phyloP scores from a whole-genome alignment of 2,113 vertebrate genomes.

The Crotalus helleri region DNA sequence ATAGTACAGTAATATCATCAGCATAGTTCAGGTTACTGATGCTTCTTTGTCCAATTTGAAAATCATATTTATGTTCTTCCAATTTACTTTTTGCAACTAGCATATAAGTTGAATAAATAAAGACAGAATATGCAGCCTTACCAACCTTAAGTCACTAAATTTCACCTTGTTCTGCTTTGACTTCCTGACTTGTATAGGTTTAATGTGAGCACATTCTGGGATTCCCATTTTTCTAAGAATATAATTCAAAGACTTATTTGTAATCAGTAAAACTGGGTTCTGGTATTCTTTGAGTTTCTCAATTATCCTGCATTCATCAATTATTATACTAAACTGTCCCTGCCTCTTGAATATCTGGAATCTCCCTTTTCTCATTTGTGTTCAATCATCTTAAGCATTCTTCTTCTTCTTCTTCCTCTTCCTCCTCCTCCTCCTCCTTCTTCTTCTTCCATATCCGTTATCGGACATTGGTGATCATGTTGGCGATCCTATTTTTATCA shows the following conservation, averaged over 20 bases:
- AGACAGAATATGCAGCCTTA: background rate
- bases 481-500: too few species aligned
- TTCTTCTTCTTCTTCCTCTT: too few species aligned
- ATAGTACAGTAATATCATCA: background rate
- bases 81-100: background rate
- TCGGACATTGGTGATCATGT: too few species aligned
- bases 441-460: too few species aligned
- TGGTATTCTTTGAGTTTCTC: background rate
- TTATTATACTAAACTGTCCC: background rate
- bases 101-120: background rate
- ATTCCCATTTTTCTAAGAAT: background rate
- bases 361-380: background rate
- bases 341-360: background rate
- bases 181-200: background rate
- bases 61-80: background rate
- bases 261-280: background rate
- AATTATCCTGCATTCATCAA: background rate
- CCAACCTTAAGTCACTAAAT: background rate
- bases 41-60: background rate
- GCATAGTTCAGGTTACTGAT: background rate
- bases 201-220: background rate
- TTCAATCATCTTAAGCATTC: background rate
- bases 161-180: background rate
- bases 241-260: background rate
- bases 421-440: too few species aligned